Evolutionary conservation across 2,888 invertebrate genomes (phyloP).

Genomic region (Tachina lurida): DNA sequence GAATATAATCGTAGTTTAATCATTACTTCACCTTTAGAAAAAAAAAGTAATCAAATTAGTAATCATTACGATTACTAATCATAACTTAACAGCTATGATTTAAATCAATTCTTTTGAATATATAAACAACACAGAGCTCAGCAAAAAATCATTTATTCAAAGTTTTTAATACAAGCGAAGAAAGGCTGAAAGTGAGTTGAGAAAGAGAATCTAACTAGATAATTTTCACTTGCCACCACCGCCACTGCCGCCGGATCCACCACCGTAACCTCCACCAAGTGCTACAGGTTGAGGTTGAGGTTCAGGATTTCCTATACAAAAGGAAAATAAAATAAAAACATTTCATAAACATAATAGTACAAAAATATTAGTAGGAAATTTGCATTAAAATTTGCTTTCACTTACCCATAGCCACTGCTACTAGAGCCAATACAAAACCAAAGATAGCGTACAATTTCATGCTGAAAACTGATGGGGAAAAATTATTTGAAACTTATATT

Average conservation of each 20-base stretch:
- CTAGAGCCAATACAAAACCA: conserved; percentile 54
- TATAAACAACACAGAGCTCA: no score
- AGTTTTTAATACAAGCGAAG: background rate
- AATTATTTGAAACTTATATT: background rate
- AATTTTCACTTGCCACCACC: conserved; percentile 56
- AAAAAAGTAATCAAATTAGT: no score
- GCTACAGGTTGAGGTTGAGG: conserved; percentile 47
- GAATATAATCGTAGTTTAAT: no score
- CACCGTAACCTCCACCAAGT: conserved; percentile 58
- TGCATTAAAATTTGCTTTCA: background rate
- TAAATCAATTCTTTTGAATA: no score
- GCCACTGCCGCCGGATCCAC: conserved; percentile 58
- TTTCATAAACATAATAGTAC: background rate
- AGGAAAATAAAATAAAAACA: background rate
- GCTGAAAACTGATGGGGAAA: conserved; percentile 25
- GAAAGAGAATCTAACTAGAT: no score
- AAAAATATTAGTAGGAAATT: background rate
- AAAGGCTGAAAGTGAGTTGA: background rate
- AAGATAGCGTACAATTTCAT: conserved; percentile 63
- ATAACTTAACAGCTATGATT: no score
- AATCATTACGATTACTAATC: no score
- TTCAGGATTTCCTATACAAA: conserved; percentile 54
- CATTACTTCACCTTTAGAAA: no score
- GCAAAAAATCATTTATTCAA: conserved; percentile 7
- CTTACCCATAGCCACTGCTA: conserved; percentile 58